Evolutionary conservation across 2,888 invertebrate species (phyloP).

Genomic region (Sycophila texana): DNA sequence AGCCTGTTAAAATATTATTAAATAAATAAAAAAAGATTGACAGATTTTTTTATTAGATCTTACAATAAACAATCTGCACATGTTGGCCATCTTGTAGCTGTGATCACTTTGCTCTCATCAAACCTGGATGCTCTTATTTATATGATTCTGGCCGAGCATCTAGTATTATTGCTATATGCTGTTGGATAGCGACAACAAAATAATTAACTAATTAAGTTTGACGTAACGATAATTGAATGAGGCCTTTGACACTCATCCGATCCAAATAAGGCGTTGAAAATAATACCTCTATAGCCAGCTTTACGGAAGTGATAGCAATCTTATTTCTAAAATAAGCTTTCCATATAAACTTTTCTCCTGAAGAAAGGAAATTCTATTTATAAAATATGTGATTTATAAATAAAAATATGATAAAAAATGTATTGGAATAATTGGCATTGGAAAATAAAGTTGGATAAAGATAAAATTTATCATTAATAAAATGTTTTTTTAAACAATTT

Average conservation of each 20-base stretch:
- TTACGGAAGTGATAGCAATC: conserved; percentile 36
- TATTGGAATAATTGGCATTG: too few relatives aligned
- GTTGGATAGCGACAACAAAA: conserved; percentile 56
- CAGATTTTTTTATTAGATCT: conserved; percentile 3
- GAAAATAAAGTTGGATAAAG: too few relatives aligned
- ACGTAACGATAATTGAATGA: conserved; percentile 67
- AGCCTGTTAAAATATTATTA: too few relatives aligned
- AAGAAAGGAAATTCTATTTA: neutral
- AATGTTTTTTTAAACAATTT: too few relatives aligned
- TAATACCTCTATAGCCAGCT: neutral
- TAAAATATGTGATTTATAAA: conserved; percentile 4
- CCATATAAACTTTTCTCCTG: neutral
- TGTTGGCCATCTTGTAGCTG: conserved; percentile 61
- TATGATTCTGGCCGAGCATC: conserved; percentile 52
- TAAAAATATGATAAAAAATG: neutral
- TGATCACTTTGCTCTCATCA: conserved; percentile 61
- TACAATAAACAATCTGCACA: conserved; percentile 67
- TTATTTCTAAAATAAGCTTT: conserved; percentile 21
- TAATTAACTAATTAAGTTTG: conserved; percentile 68
- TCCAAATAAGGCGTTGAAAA: conserved; percentile 27
- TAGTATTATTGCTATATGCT: neutral
- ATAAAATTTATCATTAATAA: too few relatives aligned
- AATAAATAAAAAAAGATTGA: neutral
- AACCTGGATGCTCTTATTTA: conserved; percentile 61
- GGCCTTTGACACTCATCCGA: conserved; percentile 58